Evolutionary conservation across 2,113 vertebrate genomes (phyloP).

Genomic region (Phainopepla nitens): DNA sequence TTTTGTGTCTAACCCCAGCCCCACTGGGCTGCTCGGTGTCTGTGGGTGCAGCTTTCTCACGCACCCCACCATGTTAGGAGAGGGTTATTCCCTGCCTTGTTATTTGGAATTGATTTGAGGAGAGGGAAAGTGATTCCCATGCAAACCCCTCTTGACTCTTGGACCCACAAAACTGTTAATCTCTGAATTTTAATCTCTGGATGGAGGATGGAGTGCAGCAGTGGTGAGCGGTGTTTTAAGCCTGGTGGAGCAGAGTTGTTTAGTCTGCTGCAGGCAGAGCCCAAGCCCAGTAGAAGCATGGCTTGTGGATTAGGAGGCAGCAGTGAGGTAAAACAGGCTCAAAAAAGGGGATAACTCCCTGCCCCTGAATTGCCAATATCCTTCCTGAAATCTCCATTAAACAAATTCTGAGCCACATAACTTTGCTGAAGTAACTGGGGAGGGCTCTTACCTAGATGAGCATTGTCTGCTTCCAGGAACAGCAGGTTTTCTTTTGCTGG

Average conservation of each 20-base stretch:
- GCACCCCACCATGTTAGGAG: fast-evolving
- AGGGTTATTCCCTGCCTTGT: background rate
- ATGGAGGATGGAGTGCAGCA: background rate
- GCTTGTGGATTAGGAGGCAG: background rate
- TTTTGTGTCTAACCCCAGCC: background rate
- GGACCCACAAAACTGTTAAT: background rate
- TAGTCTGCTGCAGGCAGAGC: background rate
- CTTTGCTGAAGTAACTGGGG: background rate
- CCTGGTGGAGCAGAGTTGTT: background rate
- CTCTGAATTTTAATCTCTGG: background rate
- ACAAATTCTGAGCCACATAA: background rate
- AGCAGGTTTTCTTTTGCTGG: background rate
- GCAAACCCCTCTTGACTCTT: background rate
- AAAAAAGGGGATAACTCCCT: background rate
- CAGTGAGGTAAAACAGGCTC: background rate
- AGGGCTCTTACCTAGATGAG: background rate
- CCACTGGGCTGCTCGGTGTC: fast-evolving
- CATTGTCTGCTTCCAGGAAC: background rate
- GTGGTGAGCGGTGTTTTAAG: background rate
- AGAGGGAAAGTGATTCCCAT: background rate
- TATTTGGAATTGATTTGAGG: background rate
- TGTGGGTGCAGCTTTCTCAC: background rate
- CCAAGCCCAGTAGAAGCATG: background rate
- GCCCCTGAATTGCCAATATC: background rate
- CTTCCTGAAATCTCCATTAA: background rate